Evolutionary conservation across 2,113 vertebrate genomes (phyloP).

Genomic region (Columbina picui): DNA sequence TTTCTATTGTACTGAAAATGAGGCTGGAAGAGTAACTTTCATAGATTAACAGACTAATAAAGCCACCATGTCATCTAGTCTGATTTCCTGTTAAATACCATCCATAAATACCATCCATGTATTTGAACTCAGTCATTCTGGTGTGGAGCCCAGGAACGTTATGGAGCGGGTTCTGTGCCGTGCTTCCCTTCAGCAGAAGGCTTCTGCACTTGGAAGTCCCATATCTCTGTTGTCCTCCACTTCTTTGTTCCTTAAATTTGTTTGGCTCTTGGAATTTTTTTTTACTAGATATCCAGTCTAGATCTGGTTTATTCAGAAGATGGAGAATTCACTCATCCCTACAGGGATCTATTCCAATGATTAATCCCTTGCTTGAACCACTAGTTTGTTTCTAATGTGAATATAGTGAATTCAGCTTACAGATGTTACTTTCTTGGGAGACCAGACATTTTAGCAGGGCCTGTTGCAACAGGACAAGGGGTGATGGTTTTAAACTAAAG

Average conservation of each 20-base stretch:
- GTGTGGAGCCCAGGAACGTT: background rate
- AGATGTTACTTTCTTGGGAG: background rate
- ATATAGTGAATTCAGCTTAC: background rate
- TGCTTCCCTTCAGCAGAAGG: background rate
- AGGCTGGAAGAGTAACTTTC: background rate
- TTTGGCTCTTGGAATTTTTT: background rate
- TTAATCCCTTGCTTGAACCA: background rate
- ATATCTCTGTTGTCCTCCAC: background rate
- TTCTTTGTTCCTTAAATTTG: background rate
- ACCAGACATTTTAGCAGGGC: too few relatives aligned
- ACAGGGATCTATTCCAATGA: background rate
- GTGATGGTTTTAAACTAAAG: too few relatives aligned
- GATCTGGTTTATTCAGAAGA: background rate
- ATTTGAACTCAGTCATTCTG: background rate
- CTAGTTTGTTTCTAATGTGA: background rate
- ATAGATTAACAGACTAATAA: background rate
- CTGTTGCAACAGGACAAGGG: too few relatives aligned
- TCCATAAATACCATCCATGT: too few relatives aligned
- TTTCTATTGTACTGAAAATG: background rate
- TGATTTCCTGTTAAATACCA: background rate
- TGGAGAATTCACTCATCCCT: background rate
- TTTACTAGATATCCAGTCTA: background rate
- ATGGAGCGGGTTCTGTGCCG: background rate
- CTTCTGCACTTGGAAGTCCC: background rate
- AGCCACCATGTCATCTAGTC: background rate